Evolutionary conservation across 1,140 invertebrate species (phyloP), one percentile per base, ranked within the genome.

Genomic region (Drosophila rufa): DNA sequence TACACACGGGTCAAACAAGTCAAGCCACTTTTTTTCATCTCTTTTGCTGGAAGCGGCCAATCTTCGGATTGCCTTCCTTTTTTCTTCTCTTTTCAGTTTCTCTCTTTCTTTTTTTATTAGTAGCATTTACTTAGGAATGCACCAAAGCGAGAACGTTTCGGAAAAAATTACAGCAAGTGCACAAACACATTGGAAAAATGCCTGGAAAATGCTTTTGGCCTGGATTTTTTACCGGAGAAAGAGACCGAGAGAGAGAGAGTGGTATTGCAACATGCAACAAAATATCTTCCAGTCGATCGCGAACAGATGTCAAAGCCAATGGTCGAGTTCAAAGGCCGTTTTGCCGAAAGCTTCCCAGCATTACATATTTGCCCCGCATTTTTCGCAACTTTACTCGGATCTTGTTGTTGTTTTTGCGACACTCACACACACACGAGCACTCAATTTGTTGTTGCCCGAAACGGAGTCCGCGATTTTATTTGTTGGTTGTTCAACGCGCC

Each of bases 91-190:
- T 83, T 79, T 68, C 60, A 36, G 40, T 50, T 27, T 61, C 67
- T 64, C 48, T 80, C 64, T 70, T 69, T 77, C 57, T 62, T 82
- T 86, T 85, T 79, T 85, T 89, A 90, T 89, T 89, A 90, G 85
- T 89, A 89, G 85, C 85, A 89, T 89, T 89, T 89, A 89, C 81
- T 89, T 81, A 85, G 85, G 85, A 89, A 89, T 89, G 85, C 85
- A 90, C 87, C 83, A 90, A 82, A 90, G 85, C 85, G 85, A 89
- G 85, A 89, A 89, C 86, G 82, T 85, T 90, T 89, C 71, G 80
- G 61, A 15, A 81, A 84, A 90, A 90, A 83, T 79, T 79, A 89
- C 70, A 73, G 79, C 75, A 78, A 74, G 82, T 79, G 61, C 78
- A 90, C 62, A 60, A 40, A 56, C 53, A 56, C 53, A 60, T 47